Evolutionary conservation across 2,113 vertebrate genomes (phyloP).

Genomic region (Hoplias malabaricus): DNA sequence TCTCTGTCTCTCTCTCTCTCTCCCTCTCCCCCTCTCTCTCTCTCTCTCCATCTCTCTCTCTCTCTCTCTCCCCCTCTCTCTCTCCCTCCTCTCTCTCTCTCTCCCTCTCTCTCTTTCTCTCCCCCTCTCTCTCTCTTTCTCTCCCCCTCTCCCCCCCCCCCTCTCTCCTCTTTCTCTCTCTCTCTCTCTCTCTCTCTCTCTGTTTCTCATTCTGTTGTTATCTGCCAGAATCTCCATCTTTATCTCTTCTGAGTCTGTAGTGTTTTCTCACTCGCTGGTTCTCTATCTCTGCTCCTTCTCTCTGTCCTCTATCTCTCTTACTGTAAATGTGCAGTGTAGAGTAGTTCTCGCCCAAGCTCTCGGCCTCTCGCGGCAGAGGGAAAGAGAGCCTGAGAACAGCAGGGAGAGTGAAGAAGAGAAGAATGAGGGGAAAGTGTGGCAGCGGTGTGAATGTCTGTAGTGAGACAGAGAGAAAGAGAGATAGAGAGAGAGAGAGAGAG

Average conservation of each 20-base stretch:
- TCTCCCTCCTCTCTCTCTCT: background rate
- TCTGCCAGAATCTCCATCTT: background rate
- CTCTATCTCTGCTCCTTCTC: background rate
- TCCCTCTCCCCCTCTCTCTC: background rate
- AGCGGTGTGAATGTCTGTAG: background rate
- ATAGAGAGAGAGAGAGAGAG: background rate
- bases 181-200: background rate
- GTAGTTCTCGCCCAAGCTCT: too few relatives aligned
- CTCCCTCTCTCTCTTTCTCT: too few relatives aligned
- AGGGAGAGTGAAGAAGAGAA: background rate
- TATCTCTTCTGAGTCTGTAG: too few relatives aligned
- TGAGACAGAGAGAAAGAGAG: background rate
- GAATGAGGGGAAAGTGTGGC: background rate
- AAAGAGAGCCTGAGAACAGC: background rate
- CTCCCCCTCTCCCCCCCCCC: too few relatives aligned
- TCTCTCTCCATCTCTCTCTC: slow-evolving; percentile 4
- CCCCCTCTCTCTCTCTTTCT: too few relatives aligned
- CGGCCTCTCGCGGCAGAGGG: too few relatives aligned
- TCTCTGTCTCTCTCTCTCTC: background rate
- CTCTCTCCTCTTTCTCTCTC: background rate
- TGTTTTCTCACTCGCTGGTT: background rate
- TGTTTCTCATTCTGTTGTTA: background rate
- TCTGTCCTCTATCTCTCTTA: background rate
- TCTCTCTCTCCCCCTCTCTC: too few relatives aligned
- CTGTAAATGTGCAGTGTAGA: too few relatives aligned